Conservation (phyloP, 2,113 vertebrate species). For the Cephalopholis sonnerati region DNA sequence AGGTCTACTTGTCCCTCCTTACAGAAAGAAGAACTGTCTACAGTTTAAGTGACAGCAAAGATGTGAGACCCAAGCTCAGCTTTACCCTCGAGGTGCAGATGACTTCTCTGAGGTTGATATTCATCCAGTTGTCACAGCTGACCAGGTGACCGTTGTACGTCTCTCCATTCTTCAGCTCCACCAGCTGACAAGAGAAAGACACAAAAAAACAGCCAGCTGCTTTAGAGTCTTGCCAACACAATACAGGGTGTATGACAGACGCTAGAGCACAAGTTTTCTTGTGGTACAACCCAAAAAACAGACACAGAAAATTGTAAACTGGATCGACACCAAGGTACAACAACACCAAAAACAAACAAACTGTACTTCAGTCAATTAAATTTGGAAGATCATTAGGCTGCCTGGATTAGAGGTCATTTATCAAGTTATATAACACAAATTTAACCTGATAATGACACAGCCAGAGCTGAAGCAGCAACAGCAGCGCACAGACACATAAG, state of each 20-base stretch:
- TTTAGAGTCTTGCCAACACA: not conserved
- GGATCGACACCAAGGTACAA: not conserved
- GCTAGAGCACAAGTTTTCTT: not conserved
- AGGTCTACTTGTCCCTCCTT: not conserved
- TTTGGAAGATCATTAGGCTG: not conserved
- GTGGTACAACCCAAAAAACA: not conserved
- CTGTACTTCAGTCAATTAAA: not conserved
- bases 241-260: not conserved
- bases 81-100: conserved; percentile 97
- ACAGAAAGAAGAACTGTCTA: not conserved
- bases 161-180: conserved; percentile 98
- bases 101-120: conserved; percentile 97
- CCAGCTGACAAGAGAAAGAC: conserved; percentile 84
- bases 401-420: no score
- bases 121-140: conserved; percentile 99
- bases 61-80: not conserved
- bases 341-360: not conserved
- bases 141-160: conserved; percentile 98
- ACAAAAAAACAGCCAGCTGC: not conserved
- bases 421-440: not conserved
- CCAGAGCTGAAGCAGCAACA: no score
- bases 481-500: not conserved
- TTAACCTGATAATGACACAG: not conserved
- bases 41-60: not conserved
- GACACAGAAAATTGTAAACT: not conserved